Evolutionary conservation across 2,113 vertebrate genomes (phyloP).

Genomic region (Oryzias celebensis): DNA sequence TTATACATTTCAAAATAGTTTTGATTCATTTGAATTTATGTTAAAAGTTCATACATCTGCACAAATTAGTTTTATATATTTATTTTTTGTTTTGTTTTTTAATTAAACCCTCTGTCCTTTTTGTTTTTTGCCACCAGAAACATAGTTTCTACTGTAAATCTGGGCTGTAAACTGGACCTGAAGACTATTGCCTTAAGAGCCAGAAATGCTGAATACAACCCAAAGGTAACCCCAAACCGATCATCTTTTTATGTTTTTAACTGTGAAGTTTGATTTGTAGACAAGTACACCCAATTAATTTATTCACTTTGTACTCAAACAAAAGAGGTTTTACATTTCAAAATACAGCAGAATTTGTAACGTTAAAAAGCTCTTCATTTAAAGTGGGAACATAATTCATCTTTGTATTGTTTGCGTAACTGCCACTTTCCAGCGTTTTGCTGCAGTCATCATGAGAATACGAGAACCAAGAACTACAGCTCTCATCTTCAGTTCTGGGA

Average conservation of each 20-base stretch:
- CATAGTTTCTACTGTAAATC: constrained; percentile 98
- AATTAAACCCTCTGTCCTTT: constrained; percentile 11
- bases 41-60: too few relatives aligned
- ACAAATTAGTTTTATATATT: too few relatives aligned
- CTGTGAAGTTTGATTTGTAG: background rate
- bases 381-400: background rate
- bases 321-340: background rate
- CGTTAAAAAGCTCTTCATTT: background rate
- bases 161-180: constrained; percentile 97
- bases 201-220: constrained; percentile 98
- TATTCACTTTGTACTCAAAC: background rate
- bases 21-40: too few relatives aligned
- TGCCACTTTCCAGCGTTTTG: constrained; percentile 85
- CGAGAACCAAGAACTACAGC: constrained; percentile 97
- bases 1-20: background rate
- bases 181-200: constrained; percentile 98
- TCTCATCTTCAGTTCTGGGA: constrained; percentile 98
- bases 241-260: background rate
- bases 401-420: background rate
- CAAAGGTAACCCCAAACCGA: constrained; percentile 86
- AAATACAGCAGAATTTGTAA: background rate
- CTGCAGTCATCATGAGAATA: constrained; percentile 99
- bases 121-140: constrained; percentile 77
- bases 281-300: background rate
- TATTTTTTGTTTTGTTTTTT: background rate